A percentile compares a stretch with the other conserved stretches of the same genome.
These are phyloP conservation scores for Tragulus kanchil DNA, from an alignment of 2,113 vertebrate genomes.

Conservation along the genomic window DNA sequence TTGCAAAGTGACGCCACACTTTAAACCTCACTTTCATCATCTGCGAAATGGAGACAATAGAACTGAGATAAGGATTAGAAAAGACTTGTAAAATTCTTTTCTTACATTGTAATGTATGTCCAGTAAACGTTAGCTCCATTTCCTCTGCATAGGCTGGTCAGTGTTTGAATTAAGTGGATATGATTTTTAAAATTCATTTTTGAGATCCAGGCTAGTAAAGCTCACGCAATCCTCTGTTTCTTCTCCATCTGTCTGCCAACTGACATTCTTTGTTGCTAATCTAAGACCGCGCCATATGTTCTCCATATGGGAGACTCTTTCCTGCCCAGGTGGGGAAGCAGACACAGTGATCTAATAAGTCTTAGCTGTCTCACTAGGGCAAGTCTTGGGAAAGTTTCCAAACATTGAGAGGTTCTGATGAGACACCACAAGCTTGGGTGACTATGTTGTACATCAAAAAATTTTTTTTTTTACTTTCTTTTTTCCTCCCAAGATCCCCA, in stretches of 20 bases:
- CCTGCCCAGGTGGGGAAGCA: conserved; percentile 81
- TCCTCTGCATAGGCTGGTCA: not conserved
- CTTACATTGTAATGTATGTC: not conserved
- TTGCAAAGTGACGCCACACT: not conserved
- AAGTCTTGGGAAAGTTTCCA: conserved; percentile 81
- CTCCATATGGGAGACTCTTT: conserved; percentile 79
- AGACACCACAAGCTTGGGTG: conserved; percentile 76
- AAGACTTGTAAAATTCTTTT: not conserved
- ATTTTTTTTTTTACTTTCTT: conserved; percentile 68
- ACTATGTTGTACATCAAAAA: conserved; percentile 81
- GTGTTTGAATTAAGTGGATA: conserved; percentile 61
- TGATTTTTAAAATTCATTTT: conserved; percentile 70
- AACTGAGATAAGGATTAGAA: not conserved
- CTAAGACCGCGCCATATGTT: conserved; percentile 82
- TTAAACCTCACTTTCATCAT: conserved; percentile 26
- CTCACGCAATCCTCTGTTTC: conserved; percentile 59
- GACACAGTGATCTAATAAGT: conserved; percentile 82
- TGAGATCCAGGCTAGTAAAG: conserved; percentile 59
- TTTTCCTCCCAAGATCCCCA: conserved; percentile 79
- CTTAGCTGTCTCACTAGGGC: conserved; percentile 80
- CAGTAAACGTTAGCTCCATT: not conserved
- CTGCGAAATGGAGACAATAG: conserved; percentile 40
- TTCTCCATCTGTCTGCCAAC: conserved; percentile 82
- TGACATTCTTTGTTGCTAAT: conserved; percentile 83
- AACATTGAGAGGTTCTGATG: conserved; percentile 77